Evolutionary conservation across 1,140 invertebrate species (phyloP), one percentile per base, ranked within the genome.

Genomic region (Aleiodes sp.): DNA sequence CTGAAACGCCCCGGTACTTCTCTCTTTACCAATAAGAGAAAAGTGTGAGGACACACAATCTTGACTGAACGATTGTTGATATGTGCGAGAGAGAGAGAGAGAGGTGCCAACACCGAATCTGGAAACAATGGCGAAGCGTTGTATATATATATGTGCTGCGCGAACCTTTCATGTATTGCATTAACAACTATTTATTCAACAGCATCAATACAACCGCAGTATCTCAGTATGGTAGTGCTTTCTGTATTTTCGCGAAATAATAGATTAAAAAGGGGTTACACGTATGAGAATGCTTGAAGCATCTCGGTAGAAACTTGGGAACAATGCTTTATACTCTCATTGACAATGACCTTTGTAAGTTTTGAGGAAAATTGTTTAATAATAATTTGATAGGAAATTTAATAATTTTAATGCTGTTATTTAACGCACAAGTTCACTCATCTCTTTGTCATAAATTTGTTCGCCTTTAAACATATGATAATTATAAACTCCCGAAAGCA

Each of bases 141-240:
- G 9, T 33, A 33, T 33, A 33, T 33, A 1, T 33, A 33, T 33
- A 33, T 33, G 7, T 7, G 31, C 31, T 8, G 7, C 31, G 72
- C 68, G 77, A 73, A 77, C 76, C 77, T 80, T 78, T 78, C 77
- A 71, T 73, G 76, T 73, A 33, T 72, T 74, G 73, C 71, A 68
- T 73, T 78, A 69, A 72, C 72, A 73, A 78, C 74, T 76, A 76
- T 79, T 78, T 78, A 71, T 75, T 76, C 74, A n/a, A n/a, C n/a
- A n/a, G n/a, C n/a, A n/a, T n/a, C n/a, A n/a, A n/a, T n/a, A n/a
- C n/a, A n/a, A n/a, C n/a, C n/a, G n/a, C n/a, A n/a, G n/a, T n/a
- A 67, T 70, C 74, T 61, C 74, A 43, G 39, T 12, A 43, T 43
- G 39, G 39, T 16, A n/a, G n/a, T n/a, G n/a, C n/a, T n/a, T n/a